Conservation (phyloP, 1,140 invertebrate genomes). For the Probaryconus sp. region DNA sequence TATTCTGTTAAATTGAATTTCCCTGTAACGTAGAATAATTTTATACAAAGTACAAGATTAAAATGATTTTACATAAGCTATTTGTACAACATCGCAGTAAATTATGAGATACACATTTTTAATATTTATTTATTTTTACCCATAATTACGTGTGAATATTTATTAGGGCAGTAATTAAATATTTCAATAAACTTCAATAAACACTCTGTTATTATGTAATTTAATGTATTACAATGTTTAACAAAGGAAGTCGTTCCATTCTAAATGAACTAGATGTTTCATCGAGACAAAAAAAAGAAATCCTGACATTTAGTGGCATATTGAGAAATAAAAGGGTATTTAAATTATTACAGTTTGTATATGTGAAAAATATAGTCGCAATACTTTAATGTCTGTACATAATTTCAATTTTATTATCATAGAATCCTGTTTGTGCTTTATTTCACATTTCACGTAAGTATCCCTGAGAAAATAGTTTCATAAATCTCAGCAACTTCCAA, state of each 20-base stretch:
- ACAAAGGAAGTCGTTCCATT: too few species aligned
- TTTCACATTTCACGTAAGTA: conserved; percentile 2
- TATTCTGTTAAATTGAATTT: conserved; percentile 1
- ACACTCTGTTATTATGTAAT: too few species aligned
- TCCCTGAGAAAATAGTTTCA: conserved; percentile 1
- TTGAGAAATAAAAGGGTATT: conserved; percentile 24
- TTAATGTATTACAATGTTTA: too few species aligned
- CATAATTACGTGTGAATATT: too few species aligned
- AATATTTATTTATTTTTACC: too few species aligned
- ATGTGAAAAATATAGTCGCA: conserved; percentile 22
- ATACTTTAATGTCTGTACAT: neutral
- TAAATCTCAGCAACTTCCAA: conserved; percentile 13
- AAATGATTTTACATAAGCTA: too few species aligned
- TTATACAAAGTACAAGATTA: too few species aligned
- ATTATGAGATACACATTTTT: too few species aligned
- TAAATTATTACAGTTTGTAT: conserved; percentile 27
- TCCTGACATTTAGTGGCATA: conserved; percentile 11
- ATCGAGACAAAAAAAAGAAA: neutral
- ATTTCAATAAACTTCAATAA: too few species aligned
- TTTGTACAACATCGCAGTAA: too few species aligned
- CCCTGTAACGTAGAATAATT: neutral
- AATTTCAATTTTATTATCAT: conserved; percentile 20
- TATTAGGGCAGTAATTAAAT: too few species aligned
- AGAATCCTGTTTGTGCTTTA: conserved; percentile 8
- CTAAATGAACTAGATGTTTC: neutral